phyloP scores from a whole-genome alignment of 1,140 invertebrate species.

The Sitophilus oryzae region DNA sequence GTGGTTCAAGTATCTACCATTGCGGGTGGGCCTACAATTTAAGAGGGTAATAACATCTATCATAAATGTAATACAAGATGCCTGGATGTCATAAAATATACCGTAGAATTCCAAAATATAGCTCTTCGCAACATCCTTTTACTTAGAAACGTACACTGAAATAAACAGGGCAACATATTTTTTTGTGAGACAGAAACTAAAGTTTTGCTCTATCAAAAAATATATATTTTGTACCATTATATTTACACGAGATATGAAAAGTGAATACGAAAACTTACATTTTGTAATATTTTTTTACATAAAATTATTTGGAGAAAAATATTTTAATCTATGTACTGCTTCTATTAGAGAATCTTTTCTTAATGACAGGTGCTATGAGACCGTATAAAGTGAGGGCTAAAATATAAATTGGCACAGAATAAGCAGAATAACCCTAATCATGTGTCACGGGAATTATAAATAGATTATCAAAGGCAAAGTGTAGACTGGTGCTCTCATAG shows the following conservation, averaged over 20 bases:
- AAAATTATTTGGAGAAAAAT: too few relatives aligned
- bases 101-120: not conserved
- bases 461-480: not conserved
- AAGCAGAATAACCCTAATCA: not conserved
- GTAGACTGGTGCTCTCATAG: not conserved
- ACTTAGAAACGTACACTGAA: not conserved
- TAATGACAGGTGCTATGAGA: too few relatives aligned
- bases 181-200: not conserved
- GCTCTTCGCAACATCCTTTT: not conserved
- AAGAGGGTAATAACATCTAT: constrained; percentile 9
- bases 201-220: not conserved
- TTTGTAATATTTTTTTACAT: too few relatives aligned
- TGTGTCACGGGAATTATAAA: not conserved
- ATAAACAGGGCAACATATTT: not conserved
- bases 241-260: too few relatives aligned
- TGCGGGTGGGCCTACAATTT: constrained; percentile 2
- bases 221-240: too few relatives aligned
- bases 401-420: not conserved
- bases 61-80: constrained; percentile 4
- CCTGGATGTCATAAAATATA: not conserved
- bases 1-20: too few relatives aligned
- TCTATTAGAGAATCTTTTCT: too few relatives aligned
- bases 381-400: too few relatives aligned
- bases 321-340: too few relatives aligned
- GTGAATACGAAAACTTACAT: too few relatives aligned